Evolutionary conservation across 2,797 vertebrate genomes (phyloP).

Genomic region (Aphelocoma californica): DNA sequence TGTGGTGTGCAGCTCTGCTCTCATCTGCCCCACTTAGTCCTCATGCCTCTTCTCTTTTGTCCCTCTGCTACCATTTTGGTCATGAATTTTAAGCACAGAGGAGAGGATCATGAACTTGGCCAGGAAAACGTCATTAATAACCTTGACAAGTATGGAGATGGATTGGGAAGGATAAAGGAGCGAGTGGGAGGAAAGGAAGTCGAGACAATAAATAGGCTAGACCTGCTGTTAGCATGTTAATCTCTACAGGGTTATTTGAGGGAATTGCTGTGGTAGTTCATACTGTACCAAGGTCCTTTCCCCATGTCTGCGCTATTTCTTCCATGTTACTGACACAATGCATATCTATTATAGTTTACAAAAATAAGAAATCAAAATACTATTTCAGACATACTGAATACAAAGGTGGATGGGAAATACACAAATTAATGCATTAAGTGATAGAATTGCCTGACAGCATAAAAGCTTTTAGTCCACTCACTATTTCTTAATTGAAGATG

Average conservation of each 20-base stretch:
- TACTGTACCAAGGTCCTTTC: not conserved
- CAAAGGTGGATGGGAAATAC: not conserved
- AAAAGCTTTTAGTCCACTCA: not conserved
- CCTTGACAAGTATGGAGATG: slow-evolving; percentile 37
- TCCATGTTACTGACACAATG: not conserved
- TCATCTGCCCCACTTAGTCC: not conserved
- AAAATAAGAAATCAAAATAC: not conserved
- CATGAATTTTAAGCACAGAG: not conserved
- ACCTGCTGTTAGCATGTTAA: slow-evolving; percentile 53
- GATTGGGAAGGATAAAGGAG: slow-evolving; percentile 55
- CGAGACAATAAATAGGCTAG: slow-evolving; percentile 38
- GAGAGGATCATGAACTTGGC: not conserved
- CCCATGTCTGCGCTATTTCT: not conserved
- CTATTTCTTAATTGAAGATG: slow-evolving; percentile 32
- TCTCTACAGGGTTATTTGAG: slow-evolving; percentile 25
- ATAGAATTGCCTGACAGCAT: not conserved
- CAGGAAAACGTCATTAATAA: slow-evolving; percentile 24
- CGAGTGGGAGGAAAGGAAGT: slow-evolving; percentile 62
- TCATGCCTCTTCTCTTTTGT: rapidly evolving
- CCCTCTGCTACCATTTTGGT: not conserved
- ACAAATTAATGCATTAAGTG: not conserved
- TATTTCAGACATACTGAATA: not conserved
- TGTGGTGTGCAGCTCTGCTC: rapidly evolving
- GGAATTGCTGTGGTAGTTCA: not conserved
- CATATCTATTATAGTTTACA: not conserved